Evolutionary conservation across 2,113 vertebrate genomes (phyloP), one percentile per base, ranked within the genome.

Genomic region (Semicossyphus pulcher): DNA sequence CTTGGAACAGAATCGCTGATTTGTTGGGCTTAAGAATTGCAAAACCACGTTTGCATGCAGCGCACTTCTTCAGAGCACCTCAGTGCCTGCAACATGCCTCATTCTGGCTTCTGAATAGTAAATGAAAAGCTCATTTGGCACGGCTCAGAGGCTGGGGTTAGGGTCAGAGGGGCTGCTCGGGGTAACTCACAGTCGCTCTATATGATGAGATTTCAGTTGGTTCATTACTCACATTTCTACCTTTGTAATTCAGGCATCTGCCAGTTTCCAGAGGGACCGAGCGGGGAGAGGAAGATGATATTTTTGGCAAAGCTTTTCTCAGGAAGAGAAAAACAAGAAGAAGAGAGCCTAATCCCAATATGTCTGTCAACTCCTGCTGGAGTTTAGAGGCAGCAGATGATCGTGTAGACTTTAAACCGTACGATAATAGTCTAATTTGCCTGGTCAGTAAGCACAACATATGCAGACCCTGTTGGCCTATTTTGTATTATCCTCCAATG

Each of bases 61-160:
- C 4, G 49, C 66, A 59, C 12, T 73, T 81, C 76, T 64, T 83
- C 67, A 56, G 73, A 81, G 71, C 81, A 64, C 73, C 79, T 77
- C 78, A 65, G 63, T 56, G 63, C 58, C 58, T 75, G 58, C 73
- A 68, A 59, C 80, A 73, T 44, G 81, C 54, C 81, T 74, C 70
- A 65, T 77, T 64, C 59, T 69, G 64, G 79, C 84, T 81, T 82
- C 73, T 84, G 84, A 83, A 86, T 85, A 73, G 67, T 18, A 85
- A 87, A 88, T 88, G 76, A 86, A 92, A 91, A 86, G 70, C 90
- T 88, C 29, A 84, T 88, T 86, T 90, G 85, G 70, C 23, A 56
- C 52, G 21, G 72, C 70, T 78, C 69, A 57, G 64, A 76, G 70
- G 65, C 42, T 61, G 78, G 63, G 73, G 71, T 72, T 45, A 1